Evolutionary conservation across 2,888 invertebrate species (phyloP).

Genomic region (Macrophya alboannulata): DNA sequence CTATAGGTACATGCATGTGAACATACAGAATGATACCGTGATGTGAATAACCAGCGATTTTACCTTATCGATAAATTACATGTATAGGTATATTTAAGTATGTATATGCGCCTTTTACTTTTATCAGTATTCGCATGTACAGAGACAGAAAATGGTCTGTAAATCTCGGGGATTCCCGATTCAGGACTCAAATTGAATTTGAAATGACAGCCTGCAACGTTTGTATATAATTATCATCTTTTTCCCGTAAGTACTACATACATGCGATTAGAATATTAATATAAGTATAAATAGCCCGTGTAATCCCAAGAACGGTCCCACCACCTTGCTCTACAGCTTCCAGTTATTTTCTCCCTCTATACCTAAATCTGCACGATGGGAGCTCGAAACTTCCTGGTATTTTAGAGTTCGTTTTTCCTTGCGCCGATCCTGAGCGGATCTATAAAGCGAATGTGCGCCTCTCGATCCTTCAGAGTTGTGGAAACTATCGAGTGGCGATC

Average conservation of each 20-base stretch:
- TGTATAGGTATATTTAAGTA: too few relatives aligned
- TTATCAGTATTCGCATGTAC: not conserved
- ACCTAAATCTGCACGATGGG: not conserved
- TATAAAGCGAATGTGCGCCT: slow-evolving; percentile 5
- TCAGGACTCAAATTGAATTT: not conserved
- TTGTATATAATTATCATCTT: not conserved
- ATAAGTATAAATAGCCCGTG: not conserved
- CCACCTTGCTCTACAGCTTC: not conserved
- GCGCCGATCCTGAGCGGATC: not conserved
- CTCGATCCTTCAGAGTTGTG: not conserved
- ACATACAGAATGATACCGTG: not conserved
- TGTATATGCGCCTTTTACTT: not conserved
- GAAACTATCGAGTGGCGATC: not conserved
- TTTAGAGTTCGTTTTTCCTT: not conserved
- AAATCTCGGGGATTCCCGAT: not conserved
- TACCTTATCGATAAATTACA: not conserved
- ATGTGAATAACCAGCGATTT: not conserved
- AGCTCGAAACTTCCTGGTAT: not conserved
- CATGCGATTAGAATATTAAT: slow-evolving; percentile 7
- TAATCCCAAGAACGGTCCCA: slow-evolving; percentile 2
- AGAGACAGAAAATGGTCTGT: not conserved
- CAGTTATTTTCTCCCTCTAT: slow-evolving; percentile 20
- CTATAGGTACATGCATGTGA: not conserved
- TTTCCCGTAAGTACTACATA: not conserved
- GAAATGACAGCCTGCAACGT: not conserved